Evolutionary conservation across 2,113 vertebrate species (phyloP), one percentile per base, ranked within the genome.

Genomic region (Otus sunia): DNA sequence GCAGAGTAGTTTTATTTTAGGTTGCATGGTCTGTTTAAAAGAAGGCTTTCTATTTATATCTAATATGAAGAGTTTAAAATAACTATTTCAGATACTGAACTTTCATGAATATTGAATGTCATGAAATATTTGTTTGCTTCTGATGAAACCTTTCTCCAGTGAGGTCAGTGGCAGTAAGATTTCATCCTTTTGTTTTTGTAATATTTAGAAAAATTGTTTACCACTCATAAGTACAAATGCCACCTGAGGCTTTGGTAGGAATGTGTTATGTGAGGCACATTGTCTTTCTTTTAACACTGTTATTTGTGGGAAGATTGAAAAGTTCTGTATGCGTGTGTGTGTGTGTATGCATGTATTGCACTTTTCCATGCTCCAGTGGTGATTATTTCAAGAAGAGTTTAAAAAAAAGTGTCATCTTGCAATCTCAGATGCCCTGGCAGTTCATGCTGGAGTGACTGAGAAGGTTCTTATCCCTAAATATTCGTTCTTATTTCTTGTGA

Each of bases 221-320:
- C 67, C 86, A 62, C 66, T 92, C 75, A 87, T 73, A 91, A 95
- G 66, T 76, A 68, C 96, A 92, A 95, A 91, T 96, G 68, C 58
- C 90, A 75, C 92, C 39, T 91, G 56, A 97, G 43, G 50, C 91
- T 94, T 96, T 93, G 89, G 67, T 88, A 74, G 50, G 80, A 78
- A 55, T 77, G 49, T 90, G 76, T 92, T 92, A 63, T 45, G 20
- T 86, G 77, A 96, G 92, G 81, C 67, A 94, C 75, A 62, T 92
- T 91, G 64, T 95, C 94, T 96, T 96, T 92, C 39, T 39, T 39
- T 39, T 56, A 72, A 85, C 64, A 92, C 63, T 91, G 66, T 83
- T 93, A 92, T 90, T 81, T 91, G 59, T 94, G 63, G 95, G 83
- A 92, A 96, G 92, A 95, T 86, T 86, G 87, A 87, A 86, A 66